A percentile compares a stretch with the other conserved stretches of the same genome.
Conservation (phyloP, 1,140 invertebrate genomes). For the Diuraphis noxia region DNA sequence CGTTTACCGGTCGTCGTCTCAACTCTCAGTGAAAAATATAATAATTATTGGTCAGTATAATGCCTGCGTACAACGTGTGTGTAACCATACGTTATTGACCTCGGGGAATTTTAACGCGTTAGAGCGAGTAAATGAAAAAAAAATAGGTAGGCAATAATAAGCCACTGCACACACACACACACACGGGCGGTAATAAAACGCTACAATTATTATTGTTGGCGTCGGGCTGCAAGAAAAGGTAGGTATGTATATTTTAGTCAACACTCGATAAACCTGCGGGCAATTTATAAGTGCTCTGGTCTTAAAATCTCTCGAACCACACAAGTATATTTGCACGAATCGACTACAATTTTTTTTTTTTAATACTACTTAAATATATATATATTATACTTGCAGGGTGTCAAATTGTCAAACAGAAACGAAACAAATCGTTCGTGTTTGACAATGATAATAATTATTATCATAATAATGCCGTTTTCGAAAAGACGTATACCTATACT, state of each 20-base stretch:
- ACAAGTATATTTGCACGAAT: neutral
- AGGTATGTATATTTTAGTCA: neutral
- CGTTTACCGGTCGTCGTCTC: neutral
- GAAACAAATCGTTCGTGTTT: neutral
- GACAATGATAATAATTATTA: neutral
- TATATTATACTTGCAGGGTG: neutral
- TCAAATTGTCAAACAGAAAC: neutral
- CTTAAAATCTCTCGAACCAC: neutral
- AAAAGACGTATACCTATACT: neutral
- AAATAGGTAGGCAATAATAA: neutral
- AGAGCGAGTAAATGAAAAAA: constrained; percentile 5
- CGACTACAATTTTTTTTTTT: neutral
- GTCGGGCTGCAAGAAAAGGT: too few relatives aligned
- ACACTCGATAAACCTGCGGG: neutral
- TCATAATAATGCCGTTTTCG: neutral
- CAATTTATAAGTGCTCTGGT: neutral
- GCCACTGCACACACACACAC: neutral
- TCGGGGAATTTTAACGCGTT: neutral
- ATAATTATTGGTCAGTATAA: neutral
- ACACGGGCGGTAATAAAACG: neutral
- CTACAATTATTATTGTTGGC: neutral
- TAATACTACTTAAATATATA: neutral
- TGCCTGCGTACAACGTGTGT: neutral
- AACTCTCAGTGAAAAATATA: neutral
- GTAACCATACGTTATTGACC: neutral